Conservation (phyloP, 2,113 vertebrate species). For the Myotis davidii region DNA sequence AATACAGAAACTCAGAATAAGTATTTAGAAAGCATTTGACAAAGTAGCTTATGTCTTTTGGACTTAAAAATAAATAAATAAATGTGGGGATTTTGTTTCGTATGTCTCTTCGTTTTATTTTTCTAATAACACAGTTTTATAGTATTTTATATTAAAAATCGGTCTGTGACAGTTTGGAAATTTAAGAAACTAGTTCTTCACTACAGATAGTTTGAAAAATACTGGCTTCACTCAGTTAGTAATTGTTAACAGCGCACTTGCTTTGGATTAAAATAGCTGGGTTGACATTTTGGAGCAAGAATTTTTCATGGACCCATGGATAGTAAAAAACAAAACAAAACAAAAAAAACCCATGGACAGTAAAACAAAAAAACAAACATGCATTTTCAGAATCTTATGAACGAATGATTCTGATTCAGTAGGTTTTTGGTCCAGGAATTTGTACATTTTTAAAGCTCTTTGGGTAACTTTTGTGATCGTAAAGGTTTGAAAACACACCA, state of each 20-base stretch:
- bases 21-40: not conserved
- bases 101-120: not conserved
- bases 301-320: not conserved
- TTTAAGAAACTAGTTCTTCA: not conserved
- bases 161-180: not conserved
- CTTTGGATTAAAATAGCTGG: not conserved
- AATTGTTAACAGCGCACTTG: not conserved
- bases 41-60: not conserved
- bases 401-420: not conserved
- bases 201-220: not conserved
- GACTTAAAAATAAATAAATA: not conserved
- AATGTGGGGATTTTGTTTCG: not conserved
- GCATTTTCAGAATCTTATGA: not conserved
- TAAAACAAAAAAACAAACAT: not conserved
- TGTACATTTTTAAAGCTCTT: not conserved
- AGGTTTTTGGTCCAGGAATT: not conserved
- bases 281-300: conserved; percentile 19
- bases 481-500: not conserved
- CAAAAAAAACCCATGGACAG: not conserved
- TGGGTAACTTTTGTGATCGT: not conserved
- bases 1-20: conserved; percentile 36
- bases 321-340: not conserved
- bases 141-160: not conserved
- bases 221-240: not conserved
- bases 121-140: not conserved